phyloP scores from a whole-genome alignment of 2,797 vertebrate genomes.

The Semotilus atromaculatus region DNA sequence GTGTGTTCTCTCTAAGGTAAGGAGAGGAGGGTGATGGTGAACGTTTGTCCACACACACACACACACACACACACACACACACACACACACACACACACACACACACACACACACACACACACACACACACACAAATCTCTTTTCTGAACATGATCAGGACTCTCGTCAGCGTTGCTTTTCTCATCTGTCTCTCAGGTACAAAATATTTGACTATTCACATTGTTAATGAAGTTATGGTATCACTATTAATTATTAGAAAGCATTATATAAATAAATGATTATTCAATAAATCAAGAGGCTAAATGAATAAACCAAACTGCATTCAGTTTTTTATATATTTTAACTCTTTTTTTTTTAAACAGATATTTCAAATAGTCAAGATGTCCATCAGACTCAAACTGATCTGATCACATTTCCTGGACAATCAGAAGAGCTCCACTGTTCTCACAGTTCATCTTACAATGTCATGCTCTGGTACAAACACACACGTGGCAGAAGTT shows the following conservation, averaged over 20 bases:
- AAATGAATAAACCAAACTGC: background rate
- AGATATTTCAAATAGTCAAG: slow-evolving; percentile 36
- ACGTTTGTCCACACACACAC: background rate
- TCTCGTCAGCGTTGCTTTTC: background rate
- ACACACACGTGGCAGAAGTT: background rate
- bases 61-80: too few species aligned
- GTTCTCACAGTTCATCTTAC: slow-evolving; percentile 60
- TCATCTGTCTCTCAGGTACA: slow-evolving; percentile 23
- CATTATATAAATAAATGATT: background rate
- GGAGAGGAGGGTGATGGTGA: background rate
- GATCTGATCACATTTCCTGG: slow-evolving; percentile 4
- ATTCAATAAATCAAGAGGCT: background rate
- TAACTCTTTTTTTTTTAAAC: background rate
- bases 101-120: too few species aligned
- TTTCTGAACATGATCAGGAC: slow-evolving; percentile 22
- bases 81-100: too few species aligned
- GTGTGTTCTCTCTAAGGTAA: background rate
- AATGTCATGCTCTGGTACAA: slow-evolving; percentile 69
- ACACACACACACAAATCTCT: background rate
- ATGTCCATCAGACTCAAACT: slow-evolving; percentile 52
- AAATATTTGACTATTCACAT: background rate
- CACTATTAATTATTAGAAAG: background rate
- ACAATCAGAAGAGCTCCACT: slow-evolving; percentile 45
- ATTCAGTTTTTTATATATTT: background rate
- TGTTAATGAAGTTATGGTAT: background rate